phyloP scores from a whole-genome alignment of 2,888 invertebrate genomes.

The Chymomyza amoena region DNA sequence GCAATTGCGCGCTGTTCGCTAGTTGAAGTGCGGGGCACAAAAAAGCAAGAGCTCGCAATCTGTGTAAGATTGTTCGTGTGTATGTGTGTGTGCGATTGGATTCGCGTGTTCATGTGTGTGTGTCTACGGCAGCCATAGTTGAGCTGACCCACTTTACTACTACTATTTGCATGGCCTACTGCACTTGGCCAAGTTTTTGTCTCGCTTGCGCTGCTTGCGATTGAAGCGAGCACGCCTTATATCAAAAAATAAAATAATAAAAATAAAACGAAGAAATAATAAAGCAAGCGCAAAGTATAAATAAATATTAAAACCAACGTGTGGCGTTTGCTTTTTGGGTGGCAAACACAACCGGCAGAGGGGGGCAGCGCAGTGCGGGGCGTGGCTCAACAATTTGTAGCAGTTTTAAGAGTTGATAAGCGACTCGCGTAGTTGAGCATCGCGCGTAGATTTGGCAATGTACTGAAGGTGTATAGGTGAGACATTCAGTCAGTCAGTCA shows the following conservation, averaged over 20 bases:
- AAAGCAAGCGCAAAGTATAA: constrained; percentile 6
- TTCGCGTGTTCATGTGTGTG: too few species aligned
- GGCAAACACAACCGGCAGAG: background rate
- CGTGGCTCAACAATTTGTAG: constrained; percentile 6
- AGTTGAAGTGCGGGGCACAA: background rate
- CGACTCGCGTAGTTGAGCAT: background rate
- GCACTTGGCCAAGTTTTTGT: constrained; percentile 79
- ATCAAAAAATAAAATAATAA: constrained; percentile 4
- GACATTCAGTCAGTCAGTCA: background rate
- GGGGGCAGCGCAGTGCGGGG: background rate
- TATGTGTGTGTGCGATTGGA: constrained; percentile 13
- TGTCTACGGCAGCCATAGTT: constrained; percentile 4
- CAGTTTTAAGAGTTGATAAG: constrained; percentile 8
- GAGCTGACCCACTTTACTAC: constrained; percentile 77
- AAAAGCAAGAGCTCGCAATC: constrained; percentile 13
- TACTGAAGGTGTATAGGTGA: constrained; percentile 8
- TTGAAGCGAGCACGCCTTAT: constrained; percentile 6
- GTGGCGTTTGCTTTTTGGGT: background rate
- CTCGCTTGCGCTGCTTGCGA: constrained; percentile 49
- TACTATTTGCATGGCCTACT: constrained; percentile 79
- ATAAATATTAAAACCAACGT: constrained; percentile 9
- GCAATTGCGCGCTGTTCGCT: background rate
- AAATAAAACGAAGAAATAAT: constrained; percentile 10
- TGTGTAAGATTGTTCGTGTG: constrained; percentile 7
- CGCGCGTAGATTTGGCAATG: constrained; percentile 6